phyloP scores from a whole-genome alignment of 2,113 vertebrate species.

The Piprites chloris region DNA sequence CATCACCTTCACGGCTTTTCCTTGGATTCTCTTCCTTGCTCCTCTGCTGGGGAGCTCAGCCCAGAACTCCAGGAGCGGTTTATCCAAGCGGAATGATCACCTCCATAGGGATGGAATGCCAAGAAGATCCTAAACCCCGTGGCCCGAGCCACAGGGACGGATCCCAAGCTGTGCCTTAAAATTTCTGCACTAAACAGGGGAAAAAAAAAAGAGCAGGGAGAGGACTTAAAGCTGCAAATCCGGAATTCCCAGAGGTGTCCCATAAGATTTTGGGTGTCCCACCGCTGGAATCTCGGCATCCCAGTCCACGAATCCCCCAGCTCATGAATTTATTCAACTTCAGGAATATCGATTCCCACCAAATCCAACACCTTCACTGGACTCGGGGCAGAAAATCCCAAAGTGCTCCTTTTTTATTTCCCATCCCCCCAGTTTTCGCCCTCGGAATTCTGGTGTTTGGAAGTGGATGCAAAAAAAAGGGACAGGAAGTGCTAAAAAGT shows the following conservation, averaged over 20 bases:
- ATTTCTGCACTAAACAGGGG: background rate
- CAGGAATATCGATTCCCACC: background rate
- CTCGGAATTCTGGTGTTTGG: background rate
- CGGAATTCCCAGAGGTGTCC: background rate
- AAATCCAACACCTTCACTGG: background rate
- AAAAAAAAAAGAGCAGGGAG: background rate
- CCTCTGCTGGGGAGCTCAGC: too few relatives aligned
- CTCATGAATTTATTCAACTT: background rate
- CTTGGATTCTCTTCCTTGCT: background rate
- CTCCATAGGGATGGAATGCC: background rate
- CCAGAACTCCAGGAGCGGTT: background rate
- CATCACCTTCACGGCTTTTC: background rate
- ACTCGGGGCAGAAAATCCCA: background rate
- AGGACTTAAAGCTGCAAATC: too few relatives aligned
- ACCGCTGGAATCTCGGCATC: too few relatives aligned
- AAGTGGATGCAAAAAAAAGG: background rate
- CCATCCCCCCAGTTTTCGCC: background rate
- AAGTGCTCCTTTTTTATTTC: background rate
- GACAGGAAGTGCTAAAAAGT: background rate
- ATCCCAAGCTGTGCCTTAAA: rapidly evolving
- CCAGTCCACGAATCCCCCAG: too few relatives aligned
- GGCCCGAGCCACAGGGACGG: too few relatives aligned
- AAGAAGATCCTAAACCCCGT: background rate
- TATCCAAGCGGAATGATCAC: background rate
- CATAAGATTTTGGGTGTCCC: background rate